phyloP scores from a whole-genome alignment of 2,888 invertebrate species.

The Globia sparganii region DNA sequence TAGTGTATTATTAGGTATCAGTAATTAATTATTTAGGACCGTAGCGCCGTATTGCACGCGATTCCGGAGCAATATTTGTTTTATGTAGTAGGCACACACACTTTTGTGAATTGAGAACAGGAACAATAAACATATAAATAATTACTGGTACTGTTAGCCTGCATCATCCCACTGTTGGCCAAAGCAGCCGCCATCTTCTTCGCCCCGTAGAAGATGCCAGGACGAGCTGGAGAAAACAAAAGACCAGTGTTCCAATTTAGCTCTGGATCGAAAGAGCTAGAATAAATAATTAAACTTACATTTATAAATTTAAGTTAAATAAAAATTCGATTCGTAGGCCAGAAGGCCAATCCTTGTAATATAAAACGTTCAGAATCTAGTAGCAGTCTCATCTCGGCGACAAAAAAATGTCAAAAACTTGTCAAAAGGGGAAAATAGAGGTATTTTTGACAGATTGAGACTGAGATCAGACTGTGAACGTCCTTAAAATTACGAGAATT shows the following conservation, averaged over 20 bases:
- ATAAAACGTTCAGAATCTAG: too few relatives aligned
- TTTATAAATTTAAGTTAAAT: neutral
- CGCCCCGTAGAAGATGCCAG: too few relatives aligned
- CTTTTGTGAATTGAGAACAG: neutral
- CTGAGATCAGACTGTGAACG: neutral
- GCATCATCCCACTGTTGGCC: too few relatives aligned
- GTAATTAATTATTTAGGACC: slow-evolving; percentile 18
- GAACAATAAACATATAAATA: slow-evolving; percentile 3
- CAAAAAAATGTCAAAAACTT: too few relatives aligned
- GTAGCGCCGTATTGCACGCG: neutral
- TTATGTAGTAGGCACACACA: neutral
- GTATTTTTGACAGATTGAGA: too few relatives aligned
- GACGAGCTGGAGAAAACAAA: too few relatives aligned
- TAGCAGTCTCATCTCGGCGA: too few relatives aligned
- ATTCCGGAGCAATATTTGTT: neutral
- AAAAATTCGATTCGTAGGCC: neutral
- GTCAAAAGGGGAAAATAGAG: neutral
- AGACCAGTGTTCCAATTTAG: too few relatives aligned
- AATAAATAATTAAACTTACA: neutral
- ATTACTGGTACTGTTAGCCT: neutral
- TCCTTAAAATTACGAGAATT: neutral
- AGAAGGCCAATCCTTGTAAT: neutral
- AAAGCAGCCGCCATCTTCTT: too few relatives aligned
- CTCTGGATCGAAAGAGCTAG: too few relatives aligned
- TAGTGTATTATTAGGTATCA: neutral